A percentile compares a stretch with the other conserved stretches of the same genome.
phyloP scores from a whole-genome alignment of 2,113 vertebrate species.

The Azemiops feae region DNA sequence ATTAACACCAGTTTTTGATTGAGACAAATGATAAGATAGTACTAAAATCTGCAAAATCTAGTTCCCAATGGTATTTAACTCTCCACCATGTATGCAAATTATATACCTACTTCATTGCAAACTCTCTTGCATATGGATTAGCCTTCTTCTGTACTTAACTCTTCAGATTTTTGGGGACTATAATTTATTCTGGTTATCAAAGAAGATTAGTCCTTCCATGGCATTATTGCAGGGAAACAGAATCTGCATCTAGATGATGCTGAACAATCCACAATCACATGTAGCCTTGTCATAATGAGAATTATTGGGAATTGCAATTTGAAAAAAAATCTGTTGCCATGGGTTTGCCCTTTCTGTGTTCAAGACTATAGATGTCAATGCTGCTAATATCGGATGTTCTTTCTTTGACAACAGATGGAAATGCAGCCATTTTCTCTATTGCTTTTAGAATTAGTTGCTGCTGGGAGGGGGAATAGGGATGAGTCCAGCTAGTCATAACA shows the following conservation, averaged over 20 bases:
- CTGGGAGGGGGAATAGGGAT: too few species aligned
- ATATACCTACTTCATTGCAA: background rate
- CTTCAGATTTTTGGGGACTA: background rate
- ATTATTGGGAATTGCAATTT: background rate
- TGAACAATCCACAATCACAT: background rate
- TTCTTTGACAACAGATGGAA: too few species aligned
- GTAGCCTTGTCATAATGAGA: background rate
- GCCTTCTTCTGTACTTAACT: background rate
- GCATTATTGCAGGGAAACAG: background rate
- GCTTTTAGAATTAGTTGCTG: too few species aligned
- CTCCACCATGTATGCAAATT: background rate
- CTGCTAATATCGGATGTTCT: too few species aligned
- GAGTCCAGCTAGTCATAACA: too few species aligned
- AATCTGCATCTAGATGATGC: background rate
- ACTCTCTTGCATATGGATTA: background rate
- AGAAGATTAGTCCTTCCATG: background rate
- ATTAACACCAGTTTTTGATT: background rate
- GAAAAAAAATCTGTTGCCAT: background rate
- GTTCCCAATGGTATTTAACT: background rate
- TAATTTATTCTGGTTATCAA: background rate
- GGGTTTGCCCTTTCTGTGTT: background rate
- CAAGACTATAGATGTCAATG: background rate
- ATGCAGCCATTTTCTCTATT: too few species aligned
- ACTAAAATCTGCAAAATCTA: background rate
- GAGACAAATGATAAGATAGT: background rate